Evolutionary conservation across 2,113 vertebrate genomes (phyloP), one percentile per base, ranked within the genome.

Genomic region (Grammomys dolichurus): DNA sequence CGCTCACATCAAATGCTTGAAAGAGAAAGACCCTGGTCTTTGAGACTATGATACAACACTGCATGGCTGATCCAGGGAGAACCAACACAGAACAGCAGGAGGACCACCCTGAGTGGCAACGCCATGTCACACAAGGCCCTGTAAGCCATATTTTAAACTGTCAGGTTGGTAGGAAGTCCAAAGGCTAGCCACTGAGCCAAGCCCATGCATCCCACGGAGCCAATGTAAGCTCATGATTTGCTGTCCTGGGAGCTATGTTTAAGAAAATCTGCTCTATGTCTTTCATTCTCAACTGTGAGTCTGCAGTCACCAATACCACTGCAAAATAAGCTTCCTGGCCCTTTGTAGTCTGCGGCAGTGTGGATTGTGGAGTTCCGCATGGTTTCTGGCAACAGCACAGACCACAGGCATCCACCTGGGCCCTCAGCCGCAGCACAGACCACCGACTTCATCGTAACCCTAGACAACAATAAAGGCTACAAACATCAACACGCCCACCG

Each of bases 1-100:
- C 7, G 33, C 46, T 67, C n/a, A 24, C 33, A 72, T 58, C 51
- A 86, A 91, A 58, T 40, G 5, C 9, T n/a, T 63, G 13, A 80
- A 75, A 80, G n/a, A 80, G 60, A 87, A 85, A 95, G 48, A n/a
- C 33, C 24, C 46, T 14, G n/a, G 7, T 33, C 36, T n/a, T 28
- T 36, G 14, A 58, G 51, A 16, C 7, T 70, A 16, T 3, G 3
- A 60, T 12, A 48, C 3, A 28, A 31, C 43, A 10, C 56, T 3
- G 17, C n/a, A 0, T 2, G 4, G 8, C 60, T 67, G 60, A 75
- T 6, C 22, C 58, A 17, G 9, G 8, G 13, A 28, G 20, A 17
- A 7, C 10, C 8, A 1, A 33, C 78, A 3, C 5, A 40, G 46
- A 77, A 7, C 2, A 0, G 17, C 19, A 26, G 9, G 36, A 26